A percentile compares a stretch with the other conserved stretches of the same genome.
phyloP scores from a whole-genome alignment of 1,140 invertebrate species.

The Anoplophora glabripennis region DNA sequence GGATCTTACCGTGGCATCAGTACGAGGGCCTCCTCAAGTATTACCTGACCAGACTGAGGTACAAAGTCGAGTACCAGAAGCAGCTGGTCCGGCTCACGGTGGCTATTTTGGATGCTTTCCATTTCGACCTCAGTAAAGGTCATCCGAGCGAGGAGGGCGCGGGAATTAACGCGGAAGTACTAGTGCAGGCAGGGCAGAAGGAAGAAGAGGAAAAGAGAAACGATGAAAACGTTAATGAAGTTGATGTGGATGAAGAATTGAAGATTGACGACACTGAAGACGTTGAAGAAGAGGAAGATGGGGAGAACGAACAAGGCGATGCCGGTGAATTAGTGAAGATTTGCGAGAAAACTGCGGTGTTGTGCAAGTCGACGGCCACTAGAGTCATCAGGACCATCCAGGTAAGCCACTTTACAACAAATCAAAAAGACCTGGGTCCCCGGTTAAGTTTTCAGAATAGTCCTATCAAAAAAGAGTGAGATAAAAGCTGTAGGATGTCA shows the following conservation, averaged over 20 bases:
- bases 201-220: constrained; percentile 43
- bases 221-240: constrained; percentile 30
- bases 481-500: no score
- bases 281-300: constrained; percentile 44
- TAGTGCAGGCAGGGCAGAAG: constrained; percentile 21
- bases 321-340: constrained; percentile 44
- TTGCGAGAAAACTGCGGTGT: constrained; percentile 56
- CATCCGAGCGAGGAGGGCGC: constrained; percentile 42
- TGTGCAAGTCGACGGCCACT: constrained; percentile 70
- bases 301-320: constrained; percentile 29
- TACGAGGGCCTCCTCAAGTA: constrained; percentile 78
- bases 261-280: constrained; percentile 27
- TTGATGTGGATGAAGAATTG: constrained; percentile 33
- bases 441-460: no score
- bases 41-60: constrained; percentile 74
- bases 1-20: constrained; percentile 79
- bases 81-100: constrained; percentile 78
- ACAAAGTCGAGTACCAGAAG: constrained; percentile 73
- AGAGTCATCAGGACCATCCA: constrained; percentile 67
- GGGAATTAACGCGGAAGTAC: constrained; percentile 38
- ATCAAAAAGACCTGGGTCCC: no score
- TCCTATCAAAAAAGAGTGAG: no score
- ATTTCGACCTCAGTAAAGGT: constrained; percentile 80
- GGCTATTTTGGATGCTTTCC: constrained; percentile 84
- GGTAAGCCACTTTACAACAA: constrained; percentile 26